Conservation (phyloP, 1,140 invertebrate genomes). For the Whitmania pigra region DNA sequence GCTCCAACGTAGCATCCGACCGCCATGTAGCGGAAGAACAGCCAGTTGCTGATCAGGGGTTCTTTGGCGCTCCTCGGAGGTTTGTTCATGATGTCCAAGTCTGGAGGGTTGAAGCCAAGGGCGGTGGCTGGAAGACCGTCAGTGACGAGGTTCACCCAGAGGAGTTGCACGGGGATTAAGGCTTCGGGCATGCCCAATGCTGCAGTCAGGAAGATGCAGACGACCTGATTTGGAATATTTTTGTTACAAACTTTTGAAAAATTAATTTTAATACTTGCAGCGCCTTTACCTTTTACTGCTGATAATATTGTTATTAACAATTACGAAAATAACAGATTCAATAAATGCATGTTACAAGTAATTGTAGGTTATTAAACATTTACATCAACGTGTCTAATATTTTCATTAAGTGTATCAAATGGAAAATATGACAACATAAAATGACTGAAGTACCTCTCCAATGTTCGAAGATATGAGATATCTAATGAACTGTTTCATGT, state of each 20-base stretch:
- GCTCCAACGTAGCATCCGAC: constrained; percentile 67
- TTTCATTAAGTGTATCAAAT: too few species aligned
- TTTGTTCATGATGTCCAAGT: constrained; percentile 98
- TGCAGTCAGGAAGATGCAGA: constrained; percentile 93
- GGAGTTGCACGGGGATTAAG: constrained; percentile 93
- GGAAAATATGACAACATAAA: neutral
- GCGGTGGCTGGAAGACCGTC: constrained; percentile 99
- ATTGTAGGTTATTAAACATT: neutral
- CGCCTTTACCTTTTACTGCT: neutral
- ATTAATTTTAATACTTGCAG: neutral
- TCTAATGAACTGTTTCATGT: constrained; percentile 99
- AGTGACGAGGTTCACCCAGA: constrained; percentile 99
- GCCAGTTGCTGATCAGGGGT: constrained; percentile 95
- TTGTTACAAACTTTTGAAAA: neutral
- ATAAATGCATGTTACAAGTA: too few species aligned
- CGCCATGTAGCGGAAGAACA: constrained; percentile 75
- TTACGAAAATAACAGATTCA: too few species aligned
- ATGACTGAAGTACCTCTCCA: constrained; percentile 65
- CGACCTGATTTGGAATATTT: constrained; percentile 9
- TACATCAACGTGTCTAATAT: too few species aligned
- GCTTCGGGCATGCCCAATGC: constrained; percentile 98
- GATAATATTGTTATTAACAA: too few species aligned
- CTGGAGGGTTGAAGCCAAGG: constrained; percentile 98
- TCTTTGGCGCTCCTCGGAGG: constrained; percentile 92
- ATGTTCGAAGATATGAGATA: constrained; percentile 99